Conservation (phyloP, 2,888 invertebrate species). For the Spicauda simplicius region DNA sequence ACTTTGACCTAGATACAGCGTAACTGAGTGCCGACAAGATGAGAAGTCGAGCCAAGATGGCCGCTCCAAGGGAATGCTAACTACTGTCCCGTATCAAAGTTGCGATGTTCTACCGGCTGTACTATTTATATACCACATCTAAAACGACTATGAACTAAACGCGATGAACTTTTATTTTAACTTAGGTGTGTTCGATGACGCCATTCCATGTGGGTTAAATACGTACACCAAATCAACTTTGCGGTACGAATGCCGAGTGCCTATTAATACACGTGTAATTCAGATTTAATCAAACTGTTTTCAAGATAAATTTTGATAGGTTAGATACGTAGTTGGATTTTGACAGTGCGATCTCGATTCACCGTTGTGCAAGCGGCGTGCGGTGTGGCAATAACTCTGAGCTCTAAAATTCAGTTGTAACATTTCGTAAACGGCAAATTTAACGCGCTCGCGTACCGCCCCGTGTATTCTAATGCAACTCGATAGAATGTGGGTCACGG, state of each 20-base stretch:
- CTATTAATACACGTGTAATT: neutral
- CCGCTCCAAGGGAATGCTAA: constrained; percentile 63
- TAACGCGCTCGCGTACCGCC: constrained; percentile 76
- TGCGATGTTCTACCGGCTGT: constrained; percentile 32
- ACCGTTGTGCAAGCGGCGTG: constrained; percentile 71
- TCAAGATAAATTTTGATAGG: constrained; percentile 46
- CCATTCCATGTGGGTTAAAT: neutral
- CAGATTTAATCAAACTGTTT: constrained; percentile 37
- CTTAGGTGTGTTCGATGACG: neutral
- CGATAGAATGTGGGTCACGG: constrained; percentile 75
- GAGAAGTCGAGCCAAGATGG: constrained; percentile 59
- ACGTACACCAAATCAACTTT: neutral
- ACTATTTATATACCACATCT: neutral
- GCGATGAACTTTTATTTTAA: neutral
- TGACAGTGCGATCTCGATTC: constrained; percentile 65
- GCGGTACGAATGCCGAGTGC: neutral
- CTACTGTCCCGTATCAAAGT: constrained; percentile 38
- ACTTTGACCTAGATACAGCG: constrained; percentile 73
- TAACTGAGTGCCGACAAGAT: constrained; percentile 52
- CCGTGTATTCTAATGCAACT: constrained; percentile 80
- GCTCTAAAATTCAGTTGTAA: constrained; percentile 80
- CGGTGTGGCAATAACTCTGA: constrained; percentile 71
- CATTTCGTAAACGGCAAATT: constrained; percentile 82
- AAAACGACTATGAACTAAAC: neutral
- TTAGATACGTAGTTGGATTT: constrained; percentile 57